Percentiles rank a stretch among this genome's conserved stretches.
Evolutionary conservation across 1,140 invertebrate genomes (phyloP).

Genomic region (Magallana ariakensis): DNA sequence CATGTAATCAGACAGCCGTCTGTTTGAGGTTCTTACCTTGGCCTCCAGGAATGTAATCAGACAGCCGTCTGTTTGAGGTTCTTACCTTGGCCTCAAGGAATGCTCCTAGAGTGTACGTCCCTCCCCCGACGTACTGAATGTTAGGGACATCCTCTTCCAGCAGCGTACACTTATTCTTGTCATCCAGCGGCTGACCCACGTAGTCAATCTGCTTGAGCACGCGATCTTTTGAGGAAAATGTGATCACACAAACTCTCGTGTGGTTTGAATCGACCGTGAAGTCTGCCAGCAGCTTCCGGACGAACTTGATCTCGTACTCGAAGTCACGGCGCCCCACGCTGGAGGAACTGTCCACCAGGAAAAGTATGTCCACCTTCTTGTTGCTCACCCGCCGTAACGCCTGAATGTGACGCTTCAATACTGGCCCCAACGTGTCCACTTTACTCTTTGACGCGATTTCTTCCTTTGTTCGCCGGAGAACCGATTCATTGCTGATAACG

Average conservation of each 20-base stretch:
- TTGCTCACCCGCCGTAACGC: conserved; percentile 72
- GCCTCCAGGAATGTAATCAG: conserved; percentile 85
- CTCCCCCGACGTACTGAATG: conserved; percentile 85
- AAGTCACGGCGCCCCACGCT: conserved; percentile 86
- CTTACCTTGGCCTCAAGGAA: conserved; percentile 84
- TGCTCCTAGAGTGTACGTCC: conserved; percentile 86
- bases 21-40: conserved; percentile 78
- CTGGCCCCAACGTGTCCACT: conserved; percentile 82
- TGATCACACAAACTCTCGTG: conserved; percentile 85
- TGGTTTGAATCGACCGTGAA: conserved; percentile 85
- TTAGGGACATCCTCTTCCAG: conserved; percentile 83
- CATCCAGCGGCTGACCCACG: conserved; percentile 79
- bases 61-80: too few species aligned
- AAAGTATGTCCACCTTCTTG: conserved; percentile 84
- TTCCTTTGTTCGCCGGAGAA: background rate
- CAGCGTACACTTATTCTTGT: conserved; percentile 84
- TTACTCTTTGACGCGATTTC: conserved; percentile 79
- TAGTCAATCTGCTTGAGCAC: conserved; percentile 85
- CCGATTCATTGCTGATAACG: conserved; percentile 12
- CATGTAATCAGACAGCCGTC: too few species aligned
- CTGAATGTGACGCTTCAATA: conserved; percentile 82
- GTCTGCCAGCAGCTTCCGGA: conserved; percentile 86
- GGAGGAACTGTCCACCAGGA: conserved; percentile 86
- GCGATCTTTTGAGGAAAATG: conserved; percentile 84
- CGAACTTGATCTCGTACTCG: conserved; percentile 86